phyloP scores from a whole-genome alignment of 1,140 invertebrate genomes.

The Globodera ellingtonae region DNA sequence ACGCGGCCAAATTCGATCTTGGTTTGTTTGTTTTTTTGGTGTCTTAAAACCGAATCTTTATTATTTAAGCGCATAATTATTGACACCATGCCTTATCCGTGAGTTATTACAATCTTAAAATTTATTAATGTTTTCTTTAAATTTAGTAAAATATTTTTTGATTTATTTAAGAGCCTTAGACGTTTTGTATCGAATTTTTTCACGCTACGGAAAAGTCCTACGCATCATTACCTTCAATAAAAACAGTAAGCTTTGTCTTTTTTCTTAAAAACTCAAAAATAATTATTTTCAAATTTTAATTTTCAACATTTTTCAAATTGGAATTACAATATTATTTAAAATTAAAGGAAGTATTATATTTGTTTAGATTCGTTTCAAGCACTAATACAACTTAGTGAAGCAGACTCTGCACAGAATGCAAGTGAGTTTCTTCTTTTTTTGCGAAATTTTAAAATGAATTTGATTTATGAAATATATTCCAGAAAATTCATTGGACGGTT shows the following conservation, averaged over 20 bases:
- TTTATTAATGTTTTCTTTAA: too few relatives aligned
- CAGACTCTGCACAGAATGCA: constrained; percentile 89
- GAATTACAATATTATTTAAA: too few relatives aligned
- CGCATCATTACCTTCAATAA: constrained; percentile 99
- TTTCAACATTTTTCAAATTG: too few relatives aligned
- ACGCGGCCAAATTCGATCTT: constrained; percentile 74
- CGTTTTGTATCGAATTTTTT: constrained; percentile 93
- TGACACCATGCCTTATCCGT: constrained; percentile 93
- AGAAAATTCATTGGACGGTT: constrained; percentile 76
- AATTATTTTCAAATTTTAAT: too few relatives aligned
- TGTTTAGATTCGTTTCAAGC: constrained; percentile 93
- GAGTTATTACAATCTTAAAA: background rate
- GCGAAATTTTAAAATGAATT: too few relatives aligned
- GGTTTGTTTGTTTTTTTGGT: background rate
- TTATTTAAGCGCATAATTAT: constrained; percentile 83
- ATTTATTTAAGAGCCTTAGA: constrained; percentile 75
- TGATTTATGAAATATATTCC: background rate
- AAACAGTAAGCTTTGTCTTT: constrained; percentile 79
- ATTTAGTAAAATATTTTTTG: too few relatives aligned
- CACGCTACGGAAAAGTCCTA: constrained; percentile 92
- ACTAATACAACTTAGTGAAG: constrained; percentile 95
- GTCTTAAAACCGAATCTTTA: background rate
- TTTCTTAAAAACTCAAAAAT: too few relatives aligned
- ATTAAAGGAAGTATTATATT: too few relatives aligned
- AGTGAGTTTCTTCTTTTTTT: constrained; percentile 72